Base-by-base conservation (phyloP, 2,113 vertebrate genomes). In the Sitta europaea region DNA sequence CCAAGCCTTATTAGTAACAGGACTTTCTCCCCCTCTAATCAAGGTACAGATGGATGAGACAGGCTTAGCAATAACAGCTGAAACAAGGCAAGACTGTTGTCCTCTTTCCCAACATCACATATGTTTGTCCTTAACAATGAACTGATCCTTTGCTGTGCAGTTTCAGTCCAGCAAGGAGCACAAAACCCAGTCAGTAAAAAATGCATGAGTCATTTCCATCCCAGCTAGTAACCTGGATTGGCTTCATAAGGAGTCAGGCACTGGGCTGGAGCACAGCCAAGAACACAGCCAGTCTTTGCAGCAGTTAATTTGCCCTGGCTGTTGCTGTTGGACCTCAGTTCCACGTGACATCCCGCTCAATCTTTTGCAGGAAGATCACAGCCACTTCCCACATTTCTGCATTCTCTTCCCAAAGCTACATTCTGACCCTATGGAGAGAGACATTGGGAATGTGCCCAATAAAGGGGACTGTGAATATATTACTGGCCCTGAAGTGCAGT, bases 341-440 rank as follows among this genome's bases (percentile, higher is more conserved):
- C 73, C 24, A 22, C 17, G 3, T 3, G 28, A 67, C 72, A 28
- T 27, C 51, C 43, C 8, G 12, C 16, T 78, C 50, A 25, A 2
- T 11, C 38, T 55, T 77, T 18, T 51, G 33, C 35, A 86, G 59
- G 15, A 65, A 58, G 29, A 50, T 57, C 20, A 14, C 31, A 83
- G 71, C n/a, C 57, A 53, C 68, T 66, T 71, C 51, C 43, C 53
- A 38, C 0, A 0, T 55, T 75, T 53, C 57, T 53, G 9, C 27
- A 13, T 54, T 67, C 35, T 50, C 28, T 61, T 91, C 62, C 75
- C 57, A 70, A 14, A 88, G 62, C 66, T 73, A 50, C 31, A 53
- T 57, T 45, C 42, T 45, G 75, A 42, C 6, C 1, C 33, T 58
- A 8, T 0, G 0, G 33, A 68, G 27, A 43, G 20, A 47, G 45